Base-by-base conservation (phyloP, 2,888 invertebrate genomes). In the Mythimna albipuncta region DNA sequence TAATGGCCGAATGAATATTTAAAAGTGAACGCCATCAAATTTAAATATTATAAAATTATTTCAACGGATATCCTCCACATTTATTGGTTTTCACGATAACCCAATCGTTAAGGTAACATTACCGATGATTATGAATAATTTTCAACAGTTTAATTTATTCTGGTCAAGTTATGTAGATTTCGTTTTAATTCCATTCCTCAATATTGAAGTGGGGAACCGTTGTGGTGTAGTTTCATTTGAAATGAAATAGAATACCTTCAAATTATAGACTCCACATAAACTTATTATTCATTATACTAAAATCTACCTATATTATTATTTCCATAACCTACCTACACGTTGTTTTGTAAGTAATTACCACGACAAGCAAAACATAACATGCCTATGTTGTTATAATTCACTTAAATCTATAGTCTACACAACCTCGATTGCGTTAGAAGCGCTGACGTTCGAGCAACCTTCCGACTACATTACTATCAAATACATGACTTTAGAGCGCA, bases 1-100 rank as follows among this genome's bases (percentile, higher is more conserved):
- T 91, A 92, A 94, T 91, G 91, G 87, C 88, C 91, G 81, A 92
- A 93, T 94, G 92, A 94, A 94, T 94, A 94, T 93, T 94, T 92
- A 93, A 86, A 93, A 89, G 88, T 87, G 89, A 87, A 88, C 86
- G 83, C 88, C 85, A 87, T 89, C 86, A 91, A 92, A 92, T 93
- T 92, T 91, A 91, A 93, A 92, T 93, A 88, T 90, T 91, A 93
- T 92, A 90, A 91, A 93, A 93, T 92, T 91, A 91, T 92, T 92
- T 91, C 89, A 75, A 80, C 70, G 76, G 72, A 83, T 82, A 84
- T 82, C 78, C 79, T 81, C 77, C 68, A 68, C 83, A 79, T 87
- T 89, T 88, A 88, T 90, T 88, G 86, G 88, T 87, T 88, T 85
- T 72, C 79, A 75, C 77, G 85, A 85, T 89, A 87, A 86, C 76